Conservation (phyloP, 2,888 invertebrate genomes). For the Ypsolopha sequella region DNA sequence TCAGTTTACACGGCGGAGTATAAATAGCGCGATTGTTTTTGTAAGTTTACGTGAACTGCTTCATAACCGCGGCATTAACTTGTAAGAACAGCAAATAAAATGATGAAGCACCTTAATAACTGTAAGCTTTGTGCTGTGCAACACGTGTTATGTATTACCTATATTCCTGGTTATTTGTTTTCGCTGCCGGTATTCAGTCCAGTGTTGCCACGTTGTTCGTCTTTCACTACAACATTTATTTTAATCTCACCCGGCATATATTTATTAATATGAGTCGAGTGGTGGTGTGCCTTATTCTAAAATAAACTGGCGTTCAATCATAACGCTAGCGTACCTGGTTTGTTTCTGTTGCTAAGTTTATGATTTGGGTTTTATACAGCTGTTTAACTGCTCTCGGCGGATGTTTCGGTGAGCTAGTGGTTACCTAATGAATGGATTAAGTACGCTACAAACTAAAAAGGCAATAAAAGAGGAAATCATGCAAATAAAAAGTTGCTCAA, state of each 20-base stretch:
- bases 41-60: slow-evolving; percentile 36
- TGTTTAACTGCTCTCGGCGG: slow-evolving; percentile 3
- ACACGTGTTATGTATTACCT: neutral
- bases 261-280: slow-evolving; percentile 50
- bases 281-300: slow-evolving; percentile 19
- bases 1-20: slow-evolving; percentile 29
- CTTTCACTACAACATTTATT: slow-evolving; percentile 56
- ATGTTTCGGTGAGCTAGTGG: neutral
- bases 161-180: slow-evolving; percentile 56
- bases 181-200: slow-evolving; percentile 1
- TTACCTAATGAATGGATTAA: neutral
- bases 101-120: slow-evolving; percentile 63
- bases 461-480: neutral
- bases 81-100: slow-evolving; percentile 58
- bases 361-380: neutral
- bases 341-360: slow-evolving; percentile 45
- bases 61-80: slow-evolving; percentile 38
- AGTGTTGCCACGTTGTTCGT: slow-evolving; percentile 33
- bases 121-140: neutral
- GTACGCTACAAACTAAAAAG: neutral
- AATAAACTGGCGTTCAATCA: slow-evolving; percentile 66
- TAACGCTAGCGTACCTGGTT: slow-evolving; percentile 49
- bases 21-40: slow-evolving; percentile 56
- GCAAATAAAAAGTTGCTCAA: neutral
- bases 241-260: slow-evolving; percentile 37